Percentiles rank a stretch among this genome's conserved stretches.
Conservation (phyloP, 2,888 invertebrate genomes). For the Brenthis hecate region DNA sequence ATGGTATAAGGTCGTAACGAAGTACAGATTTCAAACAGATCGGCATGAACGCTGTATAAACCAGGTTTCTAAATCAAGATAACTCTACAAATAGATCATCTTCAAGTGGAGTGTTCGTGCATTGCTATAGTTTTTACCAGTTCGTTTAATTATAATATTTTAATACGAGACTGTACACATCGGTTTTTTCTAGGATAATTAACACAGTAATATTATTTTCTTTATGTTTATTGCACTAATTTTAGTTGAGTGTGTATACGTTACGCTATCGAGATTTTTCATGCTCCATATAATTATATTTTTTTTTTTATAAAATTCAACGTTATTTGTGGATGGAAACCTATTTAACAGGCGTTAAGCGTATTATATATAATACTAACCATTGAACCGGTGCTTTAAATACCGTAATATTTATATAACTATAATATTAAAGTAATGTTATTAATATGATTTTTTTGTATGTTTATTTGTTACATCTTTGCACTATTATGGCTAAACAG, state of each 20-base stretch:
- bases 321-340: too few species aligned
- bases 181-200: conserved; percentile 20
- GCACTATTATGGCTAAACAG: too few species aligned
- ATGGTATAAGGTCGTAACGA: conserved; percentile 15
- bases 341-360: too few species aligned
- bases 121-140: conserved; percentile 19
- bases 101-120: conserved; percentile 44
- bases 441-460: too few species aligned
- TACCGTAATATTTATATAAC: too few species aligned
- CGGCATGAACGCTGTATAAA: conserved; percentile 18
- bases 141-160: conserved; percentile 27
- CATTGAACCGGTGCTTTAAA: not conserved
- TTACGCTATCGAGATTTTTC: not conserved
- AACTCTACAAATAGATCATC: conserved; percentile 42
- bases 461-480: too few species aligned
- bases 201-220: conserved; percentile 10
- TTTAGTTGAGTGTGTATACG: not conserved
- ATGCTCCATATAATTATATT: not conserved
- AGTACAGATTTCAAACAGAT: conserved; percentile 20
- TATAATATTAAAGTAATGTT: too few species aligned
- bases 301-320: too few species aligned
- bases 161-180: conserved; percentile 14
- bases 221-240: not conserved
- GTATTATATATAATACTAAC: conserved; percentile 2
- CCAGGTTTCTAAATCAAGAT: conserved; percentile 43